Evolutionary conservation across 2,797 vertebrate genomes (phyloP).

Genomic region (Champsocephalus gunnari): DNA sequence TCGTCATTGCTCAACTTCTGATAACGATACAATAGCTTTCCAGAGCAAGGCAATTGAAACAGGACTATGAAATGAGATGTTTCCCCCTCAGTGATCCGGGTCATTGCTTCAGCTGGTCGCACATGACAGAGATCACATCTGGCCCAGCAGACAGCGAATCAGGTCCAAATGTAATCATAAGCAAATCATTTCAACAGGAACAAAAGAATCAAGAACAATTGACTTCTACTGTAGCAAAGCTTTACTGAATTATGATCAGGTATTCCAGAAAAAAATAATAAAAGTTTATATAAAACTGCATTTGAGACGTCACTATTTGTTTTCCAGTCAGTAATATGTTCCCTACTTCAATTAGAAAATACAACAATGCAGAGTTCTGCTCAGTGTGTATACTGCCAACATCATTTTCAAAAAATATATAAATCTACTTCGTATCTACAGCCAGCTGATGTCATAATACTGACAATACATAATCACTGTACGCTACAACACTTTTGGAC

Average conservation of each 20-base stretch:
- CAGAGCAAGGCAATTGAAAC: neutral
- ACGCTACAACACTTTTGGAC: constrained; percentile 54
- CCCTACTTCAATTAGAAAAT: constrained; percentile 50
- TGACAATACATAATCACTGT: constrained; percentile 43
- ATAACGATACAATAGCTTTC: constrained; percentile 9
- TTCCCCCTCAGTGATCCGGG: neutral
- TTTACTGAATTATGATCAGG: constrained; percentile 67
- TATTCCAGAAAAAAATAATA: constrained; percentile 47
- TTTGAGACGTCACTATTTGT: constrained; percentile 39
- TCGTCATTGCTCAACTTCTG: constrained; percentile 11
- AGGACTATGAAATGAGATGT: neutral
- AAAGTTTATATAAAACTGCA: constrained; percentile 63
- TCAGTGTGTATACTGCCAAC: constrained; percentile 31
- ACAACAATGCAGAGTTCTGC: constrained; percentile 23
- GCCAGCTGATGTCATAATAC: constrained; percentile 54
- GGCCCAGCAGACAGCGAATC: constrained; percentile 1
- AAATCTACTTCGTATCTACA: constrained; percentile 71
- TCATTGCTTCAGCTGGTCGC: neutral
- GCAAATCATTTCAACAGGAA: constrained; percentile 5
- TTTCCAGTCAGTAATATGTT: constrained; percentile 21
- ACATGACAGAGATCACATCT: neutral
- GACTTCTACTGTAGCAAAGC: constrained; percentile 61
- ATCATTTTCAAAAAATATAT: constrained; percentile 55
- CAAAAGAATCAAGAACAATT: constrained; percentile 18
- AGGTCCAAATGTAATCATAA: constrained; percentile 3